Base-by-base conservation (phyloP, 2,888 invertebrate genomes). In the Amphimallon solstitiale region DNA sequence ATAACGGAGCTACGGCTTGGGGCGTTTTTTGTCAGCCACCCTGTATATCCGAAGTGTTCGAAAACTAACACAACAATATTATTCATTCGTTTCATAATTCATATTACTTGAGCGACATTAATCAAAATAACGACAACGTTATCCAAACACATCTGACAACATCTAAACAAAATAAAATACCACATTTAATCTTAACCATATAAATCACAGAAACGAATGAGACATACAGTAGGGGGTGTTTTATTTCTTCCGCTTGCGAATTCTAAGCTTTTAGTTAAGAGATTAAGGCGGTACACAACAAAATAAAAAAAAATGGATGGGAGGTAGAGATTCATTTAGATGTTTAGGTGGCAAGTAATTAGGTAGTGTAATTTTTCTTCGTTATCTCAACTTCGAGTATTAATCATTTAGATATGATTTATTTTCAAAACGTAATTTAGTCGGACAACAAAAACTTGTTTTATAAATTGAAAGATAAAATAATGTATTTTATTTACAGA, bases 351-450 rank as follows among this genome's bases (percentile, higher is more conserved):
- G 14, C 23, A 23, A 14, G 40, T 56, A 56, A 56, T 56, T 56
- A n/a, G n/a, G n/a, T n/a, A 56, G 23, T 40, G 40, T 43, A 56
- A 56, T 56, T 56, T 56, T 56, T 56, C 56, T 40, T 56, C 56
- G 40, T 56, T 56, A 56, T 56, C 56, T 40, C 12, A 23, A 23
- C 35, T 37, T 17, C 9, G 23, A 21, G 9, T n/a, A 56, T 56
- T 56, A 56, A 56, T 56, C 56, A 56, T 56, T 15, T 14, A 40
- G 56, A 56, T n/a, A 15, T 56, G 23, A 40, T 40, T 56, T 43
- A 43, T 40, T 40, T 23, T 21, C 56, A 19, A 14, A 35, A 43
- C 14, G 23, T 40, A 40, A 56, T 56, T 56, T 38, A 23, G 56
- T 3, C 40, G 6, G 29, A 34, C 29, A 19, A 9, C 12, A 4